Conservation (phyloP, 2,113 vertebrate genomes). For the Gadus macrocephalus region DNA sequence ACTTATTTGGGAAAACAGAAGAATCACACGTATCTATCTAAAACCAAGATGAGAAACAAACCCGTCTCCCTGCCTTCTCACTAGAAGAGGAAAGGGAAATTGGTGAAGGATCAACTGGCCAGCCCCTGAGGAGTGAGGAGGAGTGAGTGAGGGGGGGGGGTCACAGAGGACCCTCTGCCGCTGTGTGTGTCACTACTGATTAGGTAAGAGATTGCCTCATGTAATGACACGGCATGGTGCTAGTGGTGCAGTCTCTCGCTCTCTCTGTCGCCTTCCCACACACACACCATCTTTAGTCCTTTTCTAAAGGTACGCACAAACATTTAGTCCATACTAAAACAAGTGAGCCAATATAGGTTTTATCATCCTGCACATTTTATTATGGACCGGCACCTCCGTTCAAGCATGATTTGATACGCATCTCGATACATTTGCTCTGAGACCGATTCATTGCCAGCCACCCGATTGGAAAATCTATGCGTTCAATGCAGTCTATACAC, state of each 20-base stretch:
- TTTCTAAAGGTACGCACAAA: constrained; percentile 8
- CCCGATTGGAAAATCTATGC: no score
- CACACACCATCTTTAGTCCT: constrained; percentile 33
- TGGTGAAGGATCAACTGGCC: constrained; percentile 68
- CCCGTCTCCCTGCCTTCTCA: constrained; percentile 58
- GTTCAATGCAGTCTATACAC: no score
- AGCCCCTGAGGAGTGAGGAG: constrained; percentile 52
- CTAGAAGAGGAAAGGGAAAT: constrained; percentile 61
- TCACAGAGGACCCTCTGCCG: constrained; percentile 32
- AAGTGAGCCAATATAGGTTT: constrained; percentile 24
- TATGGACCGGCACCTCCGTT: background rate
- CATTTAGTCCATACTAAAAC: constrained; percentile 21
- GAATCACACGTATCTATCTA: background rate
- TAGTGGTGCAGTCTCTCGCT: constrained; percentile 46
- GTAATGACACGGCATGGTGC: constrained; percentile 70
- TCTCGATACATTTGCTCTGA: no score
- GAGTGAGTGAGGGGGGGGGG: constrained; percentile 38
- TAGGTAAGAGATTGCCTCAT: constrained; percentile 74
- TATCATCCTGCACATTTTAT: constrained; percentile 19
- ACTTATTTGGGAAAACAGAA: no score
- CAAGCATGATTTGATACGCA: no score
- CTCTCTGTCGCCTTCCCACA: background rate
- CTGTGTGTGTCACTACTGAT: constrained; percentile 67
- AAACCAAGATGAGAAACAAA: constrained; percentile 16
- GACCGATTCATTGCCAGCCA: no score